Conservation (phyloP, 2,797 vertebrate genomes). For the Pangasius mekongensis region DNA sequence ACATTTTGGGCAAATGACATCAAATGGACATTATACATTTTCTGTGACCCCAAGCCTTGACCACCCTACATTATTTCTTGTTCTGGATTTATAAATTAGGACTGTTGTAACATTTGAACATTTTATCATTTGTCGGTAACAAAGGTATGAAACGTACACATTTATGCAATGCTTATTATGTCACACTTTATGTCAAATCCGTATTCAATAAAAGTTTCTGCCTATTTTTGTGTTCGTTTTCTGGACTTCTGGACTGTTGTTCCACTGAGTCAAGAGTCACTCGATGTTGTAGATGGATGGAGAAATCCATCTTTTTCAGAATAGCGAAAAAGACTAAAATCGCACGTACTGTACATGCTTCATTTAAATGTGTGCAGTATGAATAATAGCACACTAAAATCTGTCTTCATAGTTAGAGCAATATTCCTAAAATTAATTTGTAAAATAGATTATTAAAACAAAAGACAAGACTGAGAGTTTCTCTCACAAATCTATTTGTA, state of each 20-base stretch:
- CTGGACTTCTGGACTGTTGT: background rate
- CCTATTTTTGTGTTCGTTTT: background rate
- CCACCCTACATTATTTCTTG: background rate
- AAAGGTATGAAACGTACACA: background rate
- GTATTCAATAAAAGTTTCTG: background rate
- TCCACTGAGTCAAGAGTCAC: no score
- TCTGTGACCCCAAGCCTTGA: background rate
- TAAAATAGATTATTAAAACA: background rate
- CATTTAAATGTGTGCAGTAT: background rate
- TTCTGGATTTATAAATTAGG: background rate
- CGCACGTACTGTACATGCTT: no score
- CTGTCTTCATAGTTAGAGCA: no score
- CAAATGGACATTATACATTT: background rate
- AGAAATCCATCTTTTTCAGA: background rate
- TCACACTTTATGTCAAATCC: background rate
- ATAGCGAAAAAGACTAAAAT: background rate
- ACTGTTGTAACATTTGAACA: no score
- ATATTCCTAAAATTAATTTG: background rate
- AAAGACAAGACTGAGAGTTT: background rate
- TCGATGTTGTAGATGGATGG: background rate
- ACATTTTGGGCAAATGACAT: background rate
- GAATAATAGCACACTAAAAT: background rate
- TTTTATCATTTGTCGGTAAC: background rate
- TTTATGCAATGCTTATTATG: background rate
- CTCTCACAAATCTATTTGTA: background rate